Conservation (phyloP, 2,888 invertebrate genomes). For the Corbicula japonica region DNA sequence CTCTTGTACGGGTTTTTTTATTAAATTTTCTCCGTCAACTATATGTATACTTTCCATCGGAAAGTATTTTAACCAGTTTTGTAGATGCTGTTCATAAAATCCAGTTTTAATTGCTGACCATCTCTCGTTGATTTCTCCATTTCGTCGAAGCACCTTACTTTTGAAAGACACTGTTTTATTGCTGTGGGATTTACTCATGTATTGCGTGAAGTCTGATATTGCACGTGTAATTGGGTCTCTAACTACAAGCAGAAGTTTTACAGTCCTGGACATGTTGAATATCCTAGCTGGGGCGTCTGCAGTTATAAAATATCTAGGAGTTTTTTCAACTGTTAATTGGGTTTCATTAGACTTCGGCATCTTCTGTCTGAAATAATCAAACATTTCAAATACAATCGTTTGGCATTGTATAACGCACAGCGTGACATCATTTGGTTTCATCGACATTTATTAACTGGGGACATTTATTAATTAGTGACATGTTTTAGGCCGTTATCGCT, state of each 20-base stretch:
- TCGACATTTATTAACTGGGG: too few relatives aligned
- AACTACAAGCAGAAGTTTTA: slow-evolving; percentile 94
- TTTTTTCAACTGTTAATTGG: slow-evolving; percentile 97
- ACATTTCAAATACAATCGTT: too few relatives aligned
- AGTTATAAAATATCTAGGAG: slow-evolving; percentile 96
- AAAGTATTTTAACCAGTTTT: slow-evolving; percentile 94
- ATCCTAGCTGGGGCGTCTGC: slow-evolving; percentile 93
- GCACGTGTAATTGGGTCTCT: slow-evolving; percentile 96
- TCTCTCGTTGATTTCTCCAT: slow-evolving; percentile 90
- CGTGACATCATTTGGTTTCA: too few relatives aligned
- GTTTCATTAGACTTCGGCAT: slow-evolving; percentile 95
- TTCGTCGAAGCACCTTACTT: slow-evolving; percentile 89
- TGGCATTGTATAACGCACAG: too few relatives aligned
- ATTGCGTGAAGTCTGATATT: slow-evolving; percentile 96
- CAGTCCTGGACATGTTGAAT: slow-evolving; percentile 93
- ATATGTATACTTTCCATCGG: slow-evolving; percentile 93
- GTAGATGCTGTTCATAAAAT: slow-evolving; percentile 93
- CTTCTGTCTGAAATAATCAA: slow-evolving; percentile 90
- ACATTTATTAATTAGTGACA: too few relatives aligned
- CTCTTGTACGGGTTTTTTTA: slow-evolving; percentile 95
- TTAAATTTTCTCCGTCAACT: slow-evolving; percentile 95
- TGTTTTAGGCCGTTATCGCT: too few relatives aligned
- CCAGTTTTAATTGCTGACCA: slow-evolving; percentile 93
- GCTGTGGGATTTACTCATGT: slow-evolving; percentile 84
- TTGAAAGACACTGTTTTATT: slow-evolving; percentile 73